Evolutionary conservation across 2,113 vertebrate species (phyloP).

Genomic region (Typhlomys cinereus): DNA sequence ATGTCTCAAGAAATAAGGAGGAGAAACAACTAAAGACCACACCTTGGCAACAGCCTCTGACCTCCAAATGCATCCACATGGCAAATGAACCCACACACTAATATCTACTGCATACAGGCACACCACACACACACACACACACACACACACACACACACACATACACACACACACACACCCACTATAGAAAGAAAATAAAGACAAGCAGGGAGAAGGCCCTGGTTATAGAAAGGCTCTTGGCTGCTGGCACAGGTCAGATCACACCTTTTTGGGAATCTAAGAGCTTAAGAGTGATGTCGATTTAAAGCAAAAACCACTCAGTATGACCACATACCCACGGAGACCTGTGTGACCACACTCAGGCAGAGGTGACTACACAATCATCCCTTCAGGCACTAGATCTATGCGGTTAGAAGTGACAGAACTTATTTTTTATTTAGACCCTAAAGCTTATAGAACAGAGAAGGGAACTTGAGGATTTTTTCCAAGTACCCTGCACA

Average conservation of each 20-base stretch:
- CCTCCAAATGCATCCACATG: not conserved
- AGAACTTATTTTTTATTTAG: not conserved
- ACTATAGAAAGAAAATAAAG: too few species aligned
- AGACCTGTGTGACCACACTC: too few species aligned
- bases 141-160: not conserved
- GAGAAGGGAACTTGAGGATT: slow-evolving; percentile 6
- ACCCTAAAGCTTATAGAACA: not conserved
- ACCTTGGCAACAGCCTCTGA: not conserved
- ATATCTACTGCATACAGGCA: not conserved
- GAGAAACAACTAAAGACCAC: not conserved
- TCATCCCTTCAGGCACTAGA: too few species aligned
- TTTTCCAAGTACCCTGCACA: not conserved
- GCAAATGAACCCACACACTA: not conserved
- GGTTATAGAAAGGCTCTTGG: not conserved
- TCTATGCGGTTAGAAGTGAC: too few species aligned
- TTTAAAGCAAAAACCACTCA: not conserved
- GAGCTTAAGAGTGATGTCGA: not conserved
- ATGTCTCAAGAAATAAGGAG: not conserved
- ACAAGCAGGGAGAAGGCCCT: not conserved
- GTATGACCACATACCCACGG: not conserved
- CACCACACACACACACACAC: not conserved
- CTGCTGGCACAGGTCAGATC: not conserved
- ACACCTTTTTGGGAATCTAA: not conserved
- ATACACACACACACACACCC: not conserved
- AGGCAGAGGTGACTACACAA: too few species aligned